Evolutionary conservation across 2,113 vertebrate genomes (phyloP).

Genomic region (Antechinus flavipes): DNA sequence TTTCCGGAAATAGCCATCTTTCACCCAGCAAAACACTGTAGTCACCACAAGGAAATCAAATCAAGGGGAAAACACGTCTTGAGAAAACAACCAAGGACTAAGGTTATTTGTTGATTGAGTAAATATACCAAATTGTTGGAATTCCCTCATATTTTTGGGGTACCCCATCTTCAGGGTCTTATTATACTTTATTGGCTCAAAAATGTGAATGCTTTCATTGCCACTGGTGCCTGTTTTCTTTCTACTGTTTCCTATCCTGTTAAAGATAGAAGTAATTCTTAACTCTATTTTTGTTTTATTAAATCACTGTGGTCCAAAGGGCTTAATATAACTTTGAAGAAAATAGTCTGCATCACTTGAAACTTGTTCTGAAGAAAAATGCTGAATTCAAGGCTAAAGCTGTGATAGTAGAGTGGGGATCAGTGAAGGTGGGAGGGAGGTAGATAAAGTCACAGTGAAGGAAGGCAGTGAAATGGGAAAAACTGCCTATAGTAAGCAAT

Average conservation of each 20-base stretch:
- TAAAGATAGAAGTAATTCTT: constrained; percentile 55
- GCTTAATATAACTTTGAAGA: constrained; percentile 31
- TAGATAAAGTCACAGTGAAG: not conserved
- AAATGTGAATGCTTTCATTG: constrained; percentile 30
- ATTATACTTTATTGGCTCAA: constrained; percentile 65
- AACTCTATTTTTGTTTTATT: constrained; percentile 59
- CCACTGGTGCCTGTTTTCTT: constrained; percentile 20
- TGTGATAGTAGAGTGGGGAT: not conserved
- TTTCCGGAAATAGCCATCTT: constrained; percentile 49
- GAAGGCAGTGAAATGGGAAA: not conserved
- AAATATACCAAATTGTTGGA: constrained; percentile 20
- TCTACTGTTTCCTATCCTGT: constrained; percentile 58
- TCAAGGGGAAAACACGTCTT: not conserved
- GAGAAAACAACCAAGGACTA: constrained; percentile 45
- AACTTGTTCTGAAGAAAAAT: constrained; percentile 22
- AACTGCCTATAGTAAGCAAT: not conserved
- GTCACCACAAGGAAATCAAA: constrained; percentile 45
- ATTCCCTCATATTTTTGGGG: constrained; percentile 59
- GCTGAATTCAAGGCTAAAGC: not conserved
- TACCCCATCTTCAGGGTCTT: constrained; percentile 48
- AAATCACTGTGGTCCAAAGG: constrained; percentile 51
- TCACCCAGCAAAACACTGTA: not conserved
- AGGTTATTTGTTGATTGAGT: constrained; percentile 61
- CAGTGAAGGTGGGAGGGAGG: not conserved
- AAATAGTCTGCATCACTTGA: constrained; percentile 47